Evolutionary conservation across 2,113 vertebrate genomes (phyloP).

Genomic region (Hydrolagus affinis): DNA sequence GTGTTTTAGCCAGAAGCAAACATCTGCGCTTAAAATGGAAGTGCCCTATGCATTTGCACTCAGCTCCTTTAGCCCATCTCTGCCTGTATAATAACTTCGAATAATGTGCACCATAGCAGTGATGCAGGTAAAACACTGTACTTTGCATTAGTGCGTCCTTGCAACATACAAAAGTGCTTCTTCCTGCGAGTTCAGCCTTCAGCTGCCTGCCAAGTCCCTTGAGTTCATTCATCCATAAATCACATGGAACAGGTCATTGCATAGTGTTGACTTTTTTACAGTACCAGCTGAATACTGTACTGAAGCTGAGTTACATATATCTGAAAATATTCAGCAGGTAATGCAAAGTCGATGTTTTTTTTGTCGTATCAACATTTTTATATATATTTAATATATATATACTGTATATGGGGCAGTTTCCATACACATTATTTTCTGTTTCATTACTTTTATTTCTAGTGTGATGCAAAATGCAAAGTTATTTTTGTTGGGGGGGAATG

Average conservation of each 20-base stretch:
- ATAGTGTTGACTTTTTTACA: not conserved
- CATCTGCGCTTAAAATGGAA: slow-evolving; percentile 53
- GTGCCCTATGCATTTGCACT: slow-evolving; percentile 44
- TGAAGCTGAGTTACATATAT: not conserved
- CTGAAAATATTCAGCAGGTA: not conserved
- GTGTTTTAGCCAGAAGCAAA: slow-evolving; percentile 51
- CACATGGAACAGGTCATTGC: not conserved
- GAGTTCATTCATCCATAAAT: not conserved
- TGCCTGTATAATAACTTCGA: slow-evolving; percentile 37
- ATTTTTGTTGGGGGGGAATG: not conserved
- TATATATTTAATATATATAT: too few relatives aligned
- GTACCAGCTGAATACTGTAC: not conserved
- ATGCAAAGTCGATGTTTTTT: not conserved
- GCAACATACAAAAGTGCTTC: not conserved
- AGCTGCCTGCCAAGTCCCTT: not conserved
- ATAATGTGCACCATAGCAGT: not conserved
- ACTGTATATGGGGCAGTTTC: not conserved
- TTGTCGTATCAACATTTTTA: too few relatives aligned
- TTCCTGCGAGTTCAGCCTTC: not conserved
- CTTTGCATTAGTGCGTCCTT: not conserved
- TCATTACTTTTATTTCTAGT: not conserved
- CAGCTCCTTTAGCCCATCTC: slow-evolving; percentile 31
- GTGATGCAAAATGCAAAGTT: not conserved
- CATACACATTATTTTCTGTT: not conserved
- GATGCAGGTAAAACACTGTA: not conserved